Conservation (phyloP, 2,797 vertebrate species). For the Salarias fasciatus region DNA sequence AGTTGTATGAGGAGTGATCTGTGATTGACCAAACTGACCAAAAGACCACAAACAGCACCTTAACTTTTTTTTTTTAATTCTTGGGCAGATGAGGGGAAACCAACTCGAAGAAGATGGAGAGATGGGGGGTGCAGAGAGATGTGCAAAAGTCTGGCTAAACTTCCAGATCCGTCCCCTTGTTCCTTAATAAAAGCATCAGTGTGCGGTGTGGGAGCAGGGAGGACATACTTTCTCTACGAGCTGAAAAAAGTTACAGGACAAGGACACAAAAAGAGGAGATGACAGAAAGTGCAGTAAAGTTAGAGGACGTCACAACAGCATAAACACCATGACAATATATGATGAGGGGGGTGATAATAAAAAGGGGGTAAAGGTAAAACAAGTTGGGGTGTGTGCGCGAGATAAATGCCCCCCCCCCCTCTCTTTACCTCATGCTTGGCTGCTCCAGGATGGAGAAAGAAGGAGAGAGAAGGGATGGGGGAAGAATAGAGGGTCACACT, state of each 20-base stretch:
- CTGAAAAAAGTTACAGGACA: conserved; percentile 7
- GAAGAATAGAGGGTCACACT: conserved; percentile 72
- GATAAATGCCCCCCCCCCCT: conserved; percentile 78
- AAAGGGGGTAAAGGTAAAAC: conserved; percentile 39
- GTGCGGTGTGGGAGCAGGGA: conserved; percentile 79
- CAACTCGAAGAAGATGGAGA: conserved; percentile 18
- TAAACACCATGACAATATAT: conserved; percentile 3
- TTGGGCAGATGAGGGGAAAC: conserved; percentile 9
- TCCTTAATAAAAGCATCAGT: conserved; percentile 82
- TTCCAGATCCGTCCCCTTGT: conserved; percentile 86
- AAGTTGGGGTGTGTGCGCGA: conserved; percentile 62
- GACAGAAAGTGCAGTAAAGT: conserved; percentile 43
- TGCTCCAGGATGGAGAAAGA: conserved; percentile 78
- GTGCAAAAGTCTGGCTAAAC: conserved; percentile 67
- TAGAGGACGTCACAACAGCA: conserved; percentile 2
- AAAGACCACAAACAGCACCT: too few relatives aligned
- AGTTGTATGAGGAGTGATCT: too few relatives aligned
- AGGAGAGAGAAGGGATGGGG: conserved; percentile 52
- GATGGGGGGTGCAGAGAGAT: conserved; percentile 43
- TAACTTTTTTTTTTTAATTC: too few relatives aligned
- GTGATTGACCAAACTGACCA: too few relatives aligned
- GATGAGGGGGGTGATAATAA: conserved; percentile 4
- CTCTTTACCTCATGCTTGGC: conserved; percentile 86
- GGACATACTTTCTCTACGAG: conserved; percentile 56
- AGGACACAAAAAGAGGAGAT: conserved; percentile 13